Percentiles rank a stretch among this genome's conserved stretches.
Evolutionary conservation across 37 sponge, comb jelly and placozoan genomes (phyloP).

Genomic region (Halichondria panicea): DNA sequence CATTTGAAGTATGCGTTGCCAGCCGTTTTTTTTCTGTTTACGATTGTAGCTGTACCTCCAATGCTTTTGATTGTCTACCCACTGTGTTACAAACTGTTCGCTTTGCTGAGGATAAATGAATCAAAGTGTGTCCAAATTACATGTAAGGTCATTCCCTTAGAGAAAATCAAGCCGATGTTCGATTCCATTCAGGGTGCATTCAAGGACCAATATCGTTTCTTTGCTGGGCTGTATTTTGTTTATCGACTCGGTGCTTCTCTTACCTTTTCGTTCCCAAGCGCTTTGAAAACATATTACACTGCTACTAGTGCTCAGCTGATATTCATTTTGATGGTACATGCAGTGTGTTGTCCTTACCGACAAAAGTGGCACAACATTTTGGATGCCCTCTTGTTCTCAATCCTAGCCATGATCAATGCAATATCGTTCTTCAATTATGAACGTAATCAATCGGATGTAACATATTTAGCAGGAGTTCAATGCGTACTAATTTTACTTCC

Average conservation of each 20-base stretch:
- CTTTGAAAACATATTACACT: background rate
- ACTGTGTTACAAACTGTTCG: conserved; percentile 5
- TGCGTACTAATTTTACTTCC: too few relatives aligned
- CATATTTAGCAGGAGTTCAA: too few relatives aligned
- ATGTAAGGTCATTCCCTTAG: background rate
- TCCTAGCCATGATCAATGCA: too few relatives aligned
- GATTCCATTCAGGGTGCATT: conserved; percentile 50
- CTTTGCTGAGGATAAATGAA: conserved; percentile 9
- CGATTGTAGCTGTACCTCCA: conserved; percentile 14
- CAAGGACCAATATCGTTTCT: conserved; percentile 48
- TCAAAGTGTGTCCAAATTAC: background rate
- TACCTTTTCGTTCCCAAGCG: background rate
- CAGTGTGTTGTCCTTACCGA: conserved; percentile 40
- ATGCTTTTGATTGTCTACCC: conserved; percentile 33
- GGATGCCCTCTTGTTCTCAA: conserved; percentile 44
- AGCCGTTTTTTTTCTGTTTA: conserved; percentile 30
- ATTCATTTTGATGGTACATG: conserved; percentile 19
- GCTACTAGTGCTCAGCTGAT: background rate
- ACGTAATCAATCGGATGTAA: too few relatives aligned
- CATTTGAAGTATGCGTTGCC: conserved; percentile 57
- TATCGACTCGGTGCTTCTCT: conserved; percentile 14
- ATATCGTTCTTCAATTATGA: too few relatives aligned
- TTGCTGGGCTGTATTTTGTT: conserved; percentile 57
- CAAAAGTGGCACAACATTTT: conserved; percentile 35
- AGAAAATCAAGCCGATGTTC: conserved; percentile 47